These are phyloP conservation scores for Haliclystus octoradiatus DNA, from an alignment of 30 jellyfish, hydroid and myxozoan species.

Conservation along the genomic window DNA sequence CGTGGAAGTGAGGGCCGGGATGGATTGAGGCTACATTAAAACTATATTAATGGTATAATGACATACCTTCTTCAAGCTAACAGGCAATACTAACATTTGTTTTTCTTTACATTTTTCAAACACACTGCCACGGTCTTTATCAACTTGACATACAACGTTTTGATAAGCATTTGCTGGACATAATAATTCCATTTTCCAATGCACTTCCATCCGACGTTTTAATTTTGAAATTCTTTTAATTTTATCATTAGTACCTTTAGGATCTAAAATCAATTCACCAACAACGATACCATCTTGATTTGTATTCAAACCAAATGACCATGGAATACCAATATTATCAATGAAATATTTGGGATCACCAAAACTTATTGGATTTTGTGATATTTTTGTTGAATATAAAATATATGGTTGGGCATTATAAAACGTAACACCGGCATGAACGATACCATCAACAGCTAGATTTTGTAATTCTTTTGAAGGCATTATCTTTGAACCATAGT, in stretches of 20 bases:
- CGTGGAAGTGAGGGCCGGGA: too few species aligned
- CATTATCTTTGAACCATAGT: conserved; percentile 51
- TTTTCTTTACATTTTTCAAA: background rate
- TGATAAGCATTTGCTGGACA: background rate
- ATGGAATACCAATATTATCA: background rate
- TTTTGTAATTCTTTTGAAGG: conserved; percentile 15
- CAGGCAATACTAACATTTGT: background rate
- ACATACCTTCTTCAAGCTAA: background rate
- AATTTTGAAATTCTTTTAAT: too few species aligned
- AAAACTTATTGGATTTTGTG: background rate
- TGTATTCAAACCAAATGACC: background rate
- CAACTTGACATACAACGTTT: background rate
- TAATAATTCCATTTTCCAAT: background rate
- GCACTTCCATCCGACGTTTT: background rate
- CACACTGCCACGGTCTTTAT: background rate
- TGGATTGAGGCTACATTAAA: too few species aligned
- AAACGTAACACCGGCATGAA: conserved; percentile 45
- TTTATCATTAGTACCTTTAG: background rate
- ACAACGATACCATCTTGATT: background rate
- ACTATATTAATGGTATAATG: too few species aligned
- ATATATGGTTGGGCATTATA: conserved; percentile 33
- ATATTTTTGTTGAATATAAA: conserved; percentile 1
- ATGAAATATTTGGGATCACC: conserved; percentile 22
- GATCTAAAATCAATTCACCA: background rate
- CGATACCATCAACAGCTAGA: conserved; percentile 18